These are phyloP conservation scores for Spermophilus dauricus DNA, from an alignment of 2,113 vertebrate species.

Conservation along the genomic window DNA sequence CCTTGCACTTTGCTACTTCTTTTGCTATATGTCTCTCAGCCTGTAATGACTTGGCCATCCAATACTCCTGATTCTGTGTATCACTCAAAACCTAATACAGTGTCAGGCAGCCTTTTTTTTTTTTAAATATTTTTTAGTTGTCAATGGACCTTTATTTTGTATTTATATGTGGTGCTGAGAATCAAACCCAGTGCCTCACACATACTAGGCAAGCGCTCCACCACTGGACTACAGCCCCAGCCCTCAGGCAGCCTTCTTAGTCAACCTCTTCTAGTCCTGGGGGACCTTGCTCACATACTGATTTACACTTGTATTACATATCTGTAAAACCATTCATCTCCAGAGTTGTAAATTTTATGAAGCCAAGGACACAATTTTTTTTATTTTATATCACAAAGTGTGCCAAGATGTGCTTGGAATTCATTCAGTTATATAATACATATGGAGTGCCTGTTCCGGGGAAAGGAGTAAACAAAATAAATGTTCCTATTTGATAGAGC, in stretches of 20 bases:
- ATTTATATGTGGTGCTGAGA: no score
- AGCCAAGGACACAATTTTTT: not conserved
- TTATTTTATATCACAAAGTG: not conserved
- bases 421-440: not conserved
- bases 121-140: no score
- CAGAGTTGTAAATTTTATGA: not conserved
- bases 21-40: not conserved
- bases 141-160: no score
- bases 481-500: not conserved
- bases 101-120: not conserved
- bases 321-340: not conserved
- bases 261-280: not conserved
- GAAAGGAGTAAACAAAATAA: not conserved
- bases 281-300: not conserved
- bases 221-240: no score
- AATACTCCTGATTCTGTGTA: not conserved
- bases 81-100: not conserved
- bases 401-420: not conserved
- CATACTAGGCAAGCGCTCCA: no score
- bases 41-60: not conserved
- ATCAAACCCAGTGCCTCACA: no score
- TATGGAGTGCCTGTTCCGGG: not conserved
- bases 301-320: not conserved
- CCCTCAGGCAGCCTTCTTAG: not conserved
- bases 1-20: not conserved